Percentiles rank a stretch among this genome's conserved stretches.
Conservation (phyloP, 2,113 vertebrate species). For the Rhea pennata region DNA sequence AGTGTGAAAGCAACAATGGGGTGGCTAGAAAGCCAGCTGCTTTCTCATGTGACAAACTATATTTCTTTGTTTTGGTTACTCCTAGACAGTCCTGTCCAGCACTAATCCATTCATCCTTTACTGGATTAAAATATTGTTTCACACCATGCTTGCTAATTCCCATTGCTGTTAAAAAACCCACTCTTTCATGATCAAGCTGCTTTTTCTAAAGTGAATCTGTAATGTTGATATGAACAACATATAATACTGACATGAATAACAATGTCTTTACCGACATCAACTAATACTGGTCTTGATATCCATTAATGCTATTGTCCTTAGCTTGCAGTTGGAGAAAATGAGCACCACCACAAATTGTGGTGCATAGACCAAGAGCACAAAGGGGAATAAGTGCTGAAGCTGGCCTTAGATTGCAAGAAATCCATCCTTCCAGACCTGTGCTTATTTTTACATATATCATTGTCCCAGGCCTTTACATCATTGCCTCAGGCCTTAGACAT, state of each 20-base stretch:
- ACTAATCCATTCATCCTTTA: background rate
- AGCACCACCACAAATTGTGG: background rate
- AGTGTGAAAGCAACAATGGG: background rate
- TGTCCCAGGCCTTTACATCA: background rate
- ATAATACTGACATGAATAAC: background rate
- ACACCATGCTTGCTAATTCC: background rate
- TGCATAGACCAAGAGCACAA: background rate
- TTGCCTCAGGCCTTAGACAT: background rate
- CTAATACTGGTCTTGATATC: background rate
- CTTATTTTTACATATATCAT: background rate
- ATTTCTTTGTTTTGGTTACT: background rate
- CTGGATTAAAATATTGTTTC: background rate
- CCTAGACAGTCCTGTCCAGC: background rate
- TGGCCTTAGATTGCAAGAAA: background rate
- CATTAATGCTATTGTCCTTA: background rate
- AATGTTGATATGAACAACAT: fast-evolving
- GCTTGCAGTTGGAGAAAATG: background rate
- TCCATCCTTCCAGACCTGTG: background rate
- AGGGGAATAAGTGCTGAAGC: background rate
- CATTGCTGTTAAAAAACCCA: background rate
- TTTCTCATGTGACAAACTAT: background rate
- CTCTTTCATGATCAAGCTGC: background rate
- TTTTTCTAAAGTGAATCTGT: background rate
- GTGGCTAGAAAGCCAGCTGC: background rate
- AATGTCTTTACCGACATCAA: background rate